phyloP scores from a whole-genome alignment of 2,113 vertebrate genomes.

The Planiliza haematocheilus region DNA sequence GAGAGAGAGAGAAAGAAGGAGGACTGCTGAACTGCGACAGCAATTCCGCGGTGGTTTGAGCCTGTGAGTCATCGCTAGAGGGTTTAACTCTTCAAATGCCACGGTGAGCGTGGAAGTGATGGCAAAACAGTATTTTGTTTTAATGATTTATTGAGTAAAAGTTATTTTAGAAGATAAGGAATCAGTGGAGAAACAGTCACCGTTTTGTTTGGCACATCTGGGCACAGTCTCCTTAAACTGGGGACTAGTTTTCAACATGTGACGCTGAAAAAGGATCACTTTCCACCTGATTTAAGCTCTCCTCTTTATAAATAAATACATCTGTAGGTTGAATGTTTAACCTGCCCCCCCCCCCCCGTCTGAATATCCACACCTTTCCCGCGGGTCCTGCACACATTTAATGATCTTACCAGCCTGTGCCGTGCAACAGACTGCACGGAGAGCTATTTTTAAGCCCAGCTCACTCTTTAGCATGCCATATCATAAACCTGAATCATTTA shows the following conservation, averaged over 20 bases:
- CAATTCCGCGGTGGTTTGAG: conserved; percentile 70
- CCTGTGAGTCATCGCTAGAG: conserved; percentile 83
- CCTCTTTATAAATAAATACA: not conserved
- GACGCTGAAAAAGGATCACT: not conserved
- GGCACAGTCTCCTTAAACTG: no score
- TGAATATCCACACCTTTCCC: not conserved
- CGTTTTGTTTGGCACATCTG: not conserved
- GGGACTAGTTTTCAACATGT: no score
- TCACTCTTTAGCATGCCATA: conserved; percentile 56
- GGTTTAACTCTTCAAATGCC: conserved; percentile 78
- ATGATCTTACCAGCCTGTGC: conserved; percentile 13
- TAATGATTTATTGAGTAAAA: no score
- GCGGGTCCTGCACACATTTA: not conserved
- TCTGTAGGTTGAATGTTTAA: not conserved
- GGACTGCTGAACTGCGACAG: conserved; percentile 72
- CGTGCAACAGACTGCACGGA: conserved; percentile 37
- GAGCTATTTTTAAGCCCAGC: conserved; percentile 65
- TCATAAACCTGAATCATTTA: conserved; percentile 77
- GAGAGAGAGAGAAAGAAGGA: not conserved
- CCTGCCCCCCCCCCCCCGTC: not conserved
- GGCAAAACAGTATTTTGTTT: not conserved
- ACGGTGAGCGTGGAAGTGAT: not conserved
- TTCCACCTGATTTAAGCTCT: no score
- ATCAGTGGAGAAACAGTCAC: not conserved
- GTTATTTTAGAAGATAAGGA: no score